Evolutionary conservation across 2,113 vertebrate genomes (phyloP).

Genomic region (Aspiorhynchus laticeps): DNA sequence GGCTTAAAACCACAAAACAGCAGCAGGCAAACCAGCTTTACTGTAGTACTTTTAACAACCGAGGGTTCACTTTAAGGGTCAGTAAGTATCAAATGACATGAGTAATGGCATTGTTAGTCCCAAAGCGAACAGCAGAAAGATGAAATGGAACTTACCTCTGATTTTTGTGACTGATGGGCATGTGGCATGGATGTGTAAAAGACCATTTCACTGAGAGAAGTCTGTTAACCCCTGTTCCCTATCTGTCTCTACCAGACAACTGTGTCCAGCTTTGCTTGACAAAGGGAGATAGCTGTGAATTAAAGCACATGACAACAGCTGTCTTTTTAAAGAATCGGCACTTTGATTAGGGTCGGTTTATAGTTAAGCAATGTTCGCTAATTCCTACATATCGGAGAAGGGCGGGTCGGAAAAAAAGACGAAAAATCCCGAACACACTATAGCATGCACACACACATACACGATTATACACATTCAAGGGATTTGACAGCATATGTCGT

Average conservation of each 20-base stretch:
- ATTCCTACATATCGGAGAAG: conserved; percentile 79
- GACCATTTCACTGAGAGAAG: conserved; percentile 48
- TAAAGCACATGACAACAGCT: conserved; percentile 81
- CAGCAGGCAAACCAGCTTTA: conserved; percentile 23
- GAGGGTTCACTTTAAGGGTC: conserved; percentile 26
- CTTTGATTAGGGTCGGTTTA: conserved; percentile 78
- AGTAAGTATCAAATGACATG: conserved; percentile 25
- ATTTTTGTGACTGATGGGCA: conserved; percentile 59
- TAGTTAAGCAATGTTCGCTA: conserved; percentile 73
- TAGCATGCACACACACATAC: conserved; percentile 60
- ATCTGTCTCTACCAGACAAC: conserved; percentile 68
- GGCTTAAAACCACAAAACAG: neutral
- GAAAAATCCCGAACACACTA: conserved; percentile 60
- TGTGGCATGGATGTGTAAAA: conserved; percentile 50
- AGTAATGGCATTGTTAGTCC: conserved; percentile 53
- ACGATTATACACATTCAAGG: conserved; percentile 56
- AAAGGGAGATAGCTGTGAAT: conserved; percentile 75
- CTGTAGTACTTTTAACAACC: conserved; percentile 20
- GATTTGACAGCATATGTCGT: conserved; percentile 68
- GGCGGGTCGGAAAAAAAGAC: conserved; percentile 65
- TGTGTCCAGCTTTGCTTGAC: conserved; percentile 65
- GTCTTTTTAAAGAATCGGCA: conserved; percentile 81
- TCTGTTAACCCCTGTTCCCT: conserved; percentile 63
- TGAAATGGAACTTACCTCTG: conserved; percentile 71
- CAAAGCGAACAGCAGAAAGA: conserved; percentile 47